phyloP scores from a whole-genome alignment of 2,797 vertebrate genomes.

The Clarias platycephalus region DNA sequence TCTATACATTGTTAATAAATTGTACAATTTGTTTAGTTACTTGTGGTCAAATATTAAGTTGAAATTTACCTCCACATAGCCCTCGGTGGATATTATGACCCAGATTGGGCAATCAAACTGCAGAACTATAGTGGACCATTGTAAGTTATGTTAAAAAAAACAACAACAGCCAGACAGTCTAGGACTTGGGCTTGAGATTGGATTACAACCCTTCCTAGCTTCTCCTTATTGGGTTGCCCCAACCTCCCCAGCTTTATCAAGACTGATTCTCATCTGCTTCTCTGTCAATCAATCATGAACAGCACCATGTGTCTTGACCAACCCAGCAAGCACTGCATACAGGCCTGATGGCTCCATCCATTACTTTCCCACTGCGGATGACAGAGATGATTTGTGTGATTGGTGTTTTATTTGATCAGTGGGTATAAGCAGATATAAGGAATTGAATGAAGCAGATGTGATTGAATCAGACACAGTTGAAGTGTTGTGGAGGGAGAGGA shows the following conservation, averaged over 20 bases:
- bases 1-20: not conserved
- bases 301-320: conserved; percentile 18
- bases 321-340: conserved; percentile 16
- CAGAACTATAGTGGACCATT: conserved; percentile 3
- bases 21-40: conserved; percentile 8
- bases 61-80: conserved; percentile 14
- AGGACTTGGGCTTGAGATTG: conserved; percentile 32
- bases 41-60: conserved; percentile 29
- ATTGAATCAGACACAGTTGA: conserved; percentile 49
- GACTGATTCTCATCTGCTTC: conserved; percentile 47
- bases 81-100: not conserved
- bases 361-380: conserved; percentile 45
- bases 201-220: conserved; percentile 42
- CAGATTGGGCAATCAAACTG: not conserved
- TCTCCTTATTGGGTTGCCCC: conserved; percentile 23
- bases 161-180: not conserved
- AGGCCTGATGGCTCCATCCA: conserved; percentile 49
- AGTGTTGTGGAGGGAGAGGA: conserved; percentile 33
- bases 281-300: conserved; percentile 35
- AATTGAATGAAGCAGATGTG: conserved; percentile 55
- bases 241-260: conserved; percentile 47
- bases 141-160: not conserved
- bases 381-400: conserved; percentile 46
- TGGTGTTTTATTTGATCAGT: conserved; percentile 56
- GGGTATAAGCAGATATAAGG: conserved; percentile 49